Conservation (phyloP, 2,113 vertebrate species). For the Noctilio leporinus region DNA sequence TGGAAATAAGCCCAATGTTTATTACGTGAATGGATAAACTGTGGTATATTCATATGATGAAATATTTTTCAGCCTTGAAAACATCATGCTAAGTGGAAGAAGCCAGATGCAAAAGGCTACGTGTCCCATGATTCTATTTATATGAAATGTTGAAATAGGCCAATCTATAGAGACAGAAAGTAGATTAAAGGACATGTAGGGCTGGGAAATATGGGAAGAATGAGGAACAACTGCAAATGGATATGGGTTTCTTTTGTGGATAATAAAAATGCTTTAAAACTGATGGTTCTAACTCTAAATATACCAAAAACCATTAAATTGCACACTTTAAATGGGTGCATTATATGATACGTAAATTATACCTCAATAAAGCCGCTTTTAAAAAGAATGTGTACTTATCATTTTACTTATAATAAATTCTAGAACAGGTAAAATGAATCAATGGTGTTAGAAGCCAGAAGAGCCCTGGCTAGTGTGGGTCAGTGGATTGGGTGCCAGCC, state of each 20-base stretch:
- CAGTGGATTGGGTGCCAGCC: too few relatives aligned
- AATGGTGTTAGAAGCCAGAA: background rate
- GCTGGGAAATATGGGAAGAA: background rate
- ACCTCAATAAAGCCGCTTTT: background rate
- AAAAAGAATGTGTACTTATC: background rate
- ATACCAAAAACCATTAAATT: background rate
- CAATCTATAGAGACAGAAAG: background rate
- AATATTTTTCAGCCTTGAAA: background rate
- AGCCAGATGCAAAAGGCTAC: background rate
- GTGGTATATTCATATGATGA: background rate
- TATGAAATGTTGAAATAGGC: background rate
- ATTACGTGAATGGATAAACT: background rate
- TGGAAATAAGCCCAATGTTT: background rate
- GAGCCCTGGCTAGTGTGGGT: too few relatives aligned
- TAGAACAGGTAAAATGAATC: background rate
- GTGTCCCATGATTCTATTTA: background rate
- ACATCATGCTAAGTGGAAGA: background rate
- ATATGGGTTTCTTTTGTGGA: background rate
- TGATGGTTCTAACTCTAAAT: background rate
- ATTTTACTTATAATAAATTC: background rate
- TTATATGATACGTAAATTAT: background rate
- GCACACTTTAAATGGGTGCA: background rate
- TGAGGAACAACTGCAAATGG: background rate
- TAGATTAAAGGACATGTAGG: background rate
- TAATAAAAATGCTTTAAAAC: background rate